Evolutionary conservation across 2,797 vertebrate species (phyloP).

Genomic region (Bothrops alternatus): DNA sequence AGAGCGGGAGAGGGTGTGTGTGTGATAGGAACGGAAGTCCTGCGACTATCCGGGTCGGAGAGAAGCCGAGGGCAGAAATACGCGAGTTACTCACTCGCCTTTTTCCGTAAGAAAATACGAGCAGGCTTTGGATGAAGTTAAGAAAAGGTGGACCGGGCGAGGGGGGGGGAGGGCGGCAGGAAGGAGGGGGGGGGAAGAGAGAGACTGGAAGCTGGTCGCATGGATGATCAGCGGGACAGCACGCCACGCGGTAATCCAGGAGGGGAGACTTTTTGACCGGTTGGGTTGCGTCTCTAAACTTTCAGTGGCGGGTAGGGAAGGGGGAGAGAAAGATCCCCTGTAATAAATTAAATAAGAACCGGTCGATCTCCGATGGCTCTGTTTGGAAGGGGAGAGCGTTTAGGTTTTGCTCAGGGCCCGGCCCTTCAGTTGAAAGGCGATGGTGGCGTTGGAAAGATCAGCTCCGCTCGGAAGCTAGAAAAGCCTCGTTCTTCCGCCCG

Average conservation of each 20-base stretch:
- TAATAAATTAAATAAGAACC: neutral
- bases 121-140: neutral
- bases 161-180: no score
- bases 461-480: neutral
- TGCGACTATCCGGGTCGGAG: neutral
- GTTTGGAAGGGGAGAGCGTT: neutral
- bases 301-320: fast-evolving
- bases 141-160: neutral
- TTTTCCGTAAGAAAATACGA: neutral
- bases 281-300: neutral
- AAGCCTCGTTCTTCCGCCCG: neutral
- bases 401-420: neutral
- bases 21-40: neutral
- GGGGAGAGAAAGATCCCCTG: no score
- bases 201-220: neutral
- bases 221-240: neutral
- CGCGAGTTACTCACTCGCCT: neutral
- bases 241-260: neutral
- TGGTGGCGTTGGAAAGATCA: neutral
- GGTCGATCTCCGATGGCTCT: neutral
- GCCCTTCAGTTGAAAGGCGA: neutral
- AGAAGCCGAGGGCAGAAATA: neutral
- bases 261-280: neutral
- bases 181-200: no score
- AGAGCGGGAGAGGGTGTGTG: no score